Percentiles rank a stretch among this genome's conserved stretches.
Conservation (phyloP, 1,140 invertebrate genomes). For the Carcinoscorpius rotundicauda region DNA sequence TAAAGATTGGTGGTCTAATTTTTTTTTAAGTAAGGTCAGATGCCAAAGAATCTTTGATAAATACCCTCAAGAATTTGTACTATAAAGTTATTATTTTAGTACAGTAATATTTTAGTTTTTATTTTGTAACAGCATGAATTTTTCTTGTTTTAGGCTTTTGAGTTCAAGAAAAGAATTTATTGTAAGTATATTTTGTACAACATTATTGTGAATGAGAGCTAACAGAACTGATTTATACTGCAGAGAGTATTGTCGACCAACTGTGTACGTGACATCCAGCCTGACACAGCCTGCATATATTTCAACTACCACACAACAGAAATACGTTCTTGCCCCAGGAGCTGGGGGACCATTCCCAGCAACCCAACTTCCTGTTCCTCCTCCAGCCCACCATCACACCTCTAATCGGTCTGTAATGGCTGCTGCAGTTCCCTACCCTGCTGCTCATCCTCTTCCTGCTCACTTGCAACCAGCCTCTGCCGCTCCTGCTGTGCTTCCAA, state of each 20-base stretch:
- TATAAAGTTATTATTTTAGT: too few relatives aligned
- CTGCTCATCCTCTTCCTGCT: conserved; percentile 13
- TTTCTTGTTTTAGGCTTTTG: too few relatives aligned
- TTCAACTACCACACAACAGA: conserved; percentile 20
- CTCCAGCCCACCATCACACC: conserved; percentile 22
- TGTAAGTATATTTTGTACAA: too few relatives aligned
- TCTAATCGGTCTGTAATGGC: conserved; percentile 12
- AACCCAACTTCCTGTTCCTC: conserved; percentile 19
- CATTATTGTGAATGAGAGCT: not conserved
- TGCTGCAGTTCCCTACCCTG: conserved; percentile 14
- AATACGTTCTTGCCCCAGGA: conserved; percentile 22
- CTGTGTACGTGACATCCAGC: conserved; percentile 24
- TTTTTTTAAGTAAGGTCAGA: too few relatives aligned
- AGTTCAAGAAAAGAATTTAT: too few relatives aligned
- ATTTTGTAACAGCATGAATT: too few relatives aligned
- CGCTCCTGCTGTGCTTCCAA: conserved; percentile 11
- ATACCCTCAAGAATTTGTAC: too few relatives aligned
- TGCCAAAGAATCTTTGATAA: too few relatives aligned
- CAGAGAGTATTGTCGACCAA: conserved; percentile 25
- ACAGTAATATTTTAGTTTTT: too few relatives aligned
- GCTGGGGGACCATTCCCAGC: conserved; percentile 12
- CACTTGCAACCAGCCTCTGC: conserved; percentile 16
- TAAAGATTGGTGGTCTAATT: too few relatives aligned
- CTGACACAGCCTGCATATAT: conserved; percentile 22
- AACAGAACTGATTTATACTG: conserved; percentile 4